These are phyloP conservation scores for Pharmacophagus antenor DNA, from an alignment of 2,888 invertebrate species.

Conservation along the genomic window DNA sequence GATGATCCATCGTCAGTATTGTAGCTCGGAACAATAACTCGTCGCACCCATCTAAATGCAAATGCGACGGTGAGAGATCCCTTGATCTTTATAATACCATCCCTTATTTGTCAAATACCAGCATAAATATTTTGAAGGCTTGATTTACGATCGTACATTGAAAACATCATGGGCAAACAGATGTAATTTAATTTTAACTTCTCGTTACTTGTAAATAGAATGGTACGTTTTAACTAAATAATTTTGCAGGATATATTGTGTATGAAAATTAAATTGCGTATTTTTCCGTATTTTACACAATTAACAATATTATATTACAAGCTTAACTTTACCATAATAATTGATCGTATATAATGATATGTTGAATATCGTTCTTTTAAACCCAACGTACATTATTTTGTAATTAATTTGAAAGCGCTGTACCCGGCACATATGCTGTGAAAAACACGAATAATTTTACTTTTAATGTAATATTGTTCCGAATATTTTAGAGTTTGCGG, in stretches of 20 bases:
- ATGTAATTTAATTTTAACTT: too few species aligned
- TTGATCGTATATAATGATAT: not conserved
- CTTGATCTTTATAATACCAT: slow-evolving; percentile 64
- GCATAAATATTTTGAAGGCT: slow-evolving; percentile 46
- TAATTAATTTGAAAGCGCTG: slow-evolving; percentile 7
- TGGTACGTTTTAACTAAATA: too few species aligned
- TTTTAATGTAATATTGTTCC: not conserved
- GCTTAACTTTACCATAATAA: slow-evolving; percentile 31
- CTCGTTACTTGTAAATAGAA: too few species aligned
- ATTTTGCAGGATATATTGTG: too few species aligned
- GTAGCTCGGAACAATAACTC: slow-evolving; percentile 56
- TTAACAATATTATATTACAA: not conserved
- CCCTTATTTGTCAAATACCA: slow-evolving; percentile 65
- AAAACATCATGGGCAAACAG: too few species aligned
- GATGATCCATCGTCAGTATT: slow-evolving; percentile 33
- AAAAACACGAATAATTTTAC: not conserved
- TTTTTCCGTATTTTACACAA: not conserved
- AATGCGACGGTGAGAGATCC: slow-evolving; percentile 59
- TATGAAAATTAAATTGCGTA: too few species aligned
- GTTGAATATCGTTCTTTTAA: too few species aligned
- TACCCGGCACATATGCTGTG: not conserved
- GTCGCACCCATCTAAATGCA: slow-evolving; percentile 72
- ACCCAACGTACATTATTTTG: slow-evolving; percentile 5
- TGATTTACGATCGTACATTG: too few species aligned
- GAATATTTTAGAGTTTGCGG: not conserved